Conservation (phyloP, 2,797 vertebrate genomes). For the Anguilla megastoma region DNA sequence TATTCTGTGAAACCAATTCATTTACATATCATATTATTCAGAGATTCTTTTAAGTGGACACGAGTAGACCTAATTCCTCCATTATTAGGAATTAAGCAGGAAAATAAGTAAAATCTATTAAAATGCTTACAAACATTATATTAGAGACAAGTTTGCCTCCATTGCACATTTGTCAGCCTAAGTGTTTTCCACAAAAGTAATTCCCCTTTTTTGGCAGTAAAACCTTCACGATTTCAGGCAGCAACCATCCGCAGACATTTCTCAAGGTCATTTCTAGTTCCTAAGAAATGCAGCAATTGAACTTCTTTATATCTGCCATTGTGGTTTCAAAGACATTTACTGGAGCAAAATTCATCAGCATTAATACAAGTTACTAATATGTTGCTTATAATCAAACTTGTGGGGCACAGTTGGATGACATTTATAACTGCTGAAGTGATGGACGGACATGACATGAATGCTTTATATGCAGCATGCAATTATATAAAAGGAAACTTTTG, state of each 20-base stretch:
- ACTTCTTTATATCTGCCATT: not conserved
- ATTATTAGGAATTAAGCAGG: not conserved
- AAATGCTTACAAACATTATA: not conserved
- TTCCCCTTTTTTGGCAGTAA: not conserved
- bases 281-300: not conserved
- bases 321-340: not conserved
- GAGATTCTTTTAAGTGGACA: not conserved
- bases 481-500: not conserved
- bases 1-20: not conserved
- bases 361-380: not conserved
- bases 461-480: not conserved
- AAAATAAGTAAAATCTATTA: not conserved
- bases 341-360: not conserved
- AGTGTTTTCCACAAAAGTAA: not conserved
- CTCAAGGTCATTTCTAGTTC: constrained; percentile 12
- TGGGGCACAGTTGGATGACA: not conserved
- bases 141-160: not conserved
- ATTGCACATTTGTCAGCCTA: not conserved
- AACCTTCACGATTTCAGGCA: not conserved
- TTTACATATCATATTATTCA: not conserved
- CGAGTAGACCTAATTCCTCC: not conserved
- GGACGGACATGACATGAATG: not conserved
- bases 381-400: not conserved
- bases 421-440: not conserved
- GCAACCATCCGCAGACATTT: not conserved